These are phyloP conservation scores for Erpobdella octoculata DNA, from an alignment of 2,888 invertebrate species.

Conservation along the genomic window DNA sequence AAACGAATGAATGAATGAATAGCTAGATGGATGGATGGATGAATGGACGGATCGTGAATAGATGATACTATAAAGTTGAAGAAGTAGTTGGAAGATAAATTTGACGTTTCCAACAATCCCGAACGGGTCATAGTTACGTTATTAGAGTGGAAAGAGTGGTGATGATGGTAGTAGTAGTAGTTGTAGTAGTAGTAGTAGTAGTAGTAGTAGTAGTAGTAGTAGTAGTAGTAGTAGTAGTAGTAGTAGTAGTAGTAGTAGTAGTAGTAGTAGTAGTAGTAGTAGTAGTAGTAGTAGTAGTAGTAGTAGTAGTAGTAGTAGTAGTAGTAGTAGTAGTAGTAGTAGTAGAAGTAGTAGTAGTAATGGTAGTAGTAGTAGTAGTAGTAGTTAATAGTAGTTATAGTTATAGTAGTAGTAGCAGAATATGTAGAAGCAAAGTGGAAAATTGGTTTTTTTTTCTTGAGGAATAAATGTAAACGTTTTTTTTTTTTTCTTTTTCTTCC, in stretches of 20 bases:
- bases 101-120: neutral
- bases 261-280: conserved; percentile 13
- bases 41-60: too few relatives aligned
- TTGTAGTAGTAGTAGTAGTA: neutral
- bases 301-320: conserved; percentile 25
- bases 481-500: too few relatives aligned
- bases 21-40: too few relatives aligned
- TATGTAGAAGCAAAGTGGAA: neutral
- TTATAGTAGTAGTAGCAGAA: neutral
- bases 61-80: too few relatives aligned
- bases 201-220: neutral
- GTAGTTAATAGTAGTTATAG: too few relatives aligned
- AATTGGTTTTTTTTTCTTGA: neutral
- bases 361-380: neutral
- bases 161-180: neutral
- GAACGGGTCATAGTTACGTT: neutral
- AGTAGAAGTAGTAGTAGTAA: neutral
- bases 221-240: neutral
- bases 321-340: conserved; percentile 9
- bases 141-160: neutral
- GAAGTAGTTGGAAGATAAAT: too few relatives aligned
- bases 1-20: too few relatives aligned
- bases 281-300: conserved; percentile 20
- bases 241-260: conserved; percentile 8
- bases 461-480: too few relatives aligned